Evolutionary conservation across 2,888 invertebrate genomes (phyloP).

Genomic region (Dicranocentrus wangi): DNA sequence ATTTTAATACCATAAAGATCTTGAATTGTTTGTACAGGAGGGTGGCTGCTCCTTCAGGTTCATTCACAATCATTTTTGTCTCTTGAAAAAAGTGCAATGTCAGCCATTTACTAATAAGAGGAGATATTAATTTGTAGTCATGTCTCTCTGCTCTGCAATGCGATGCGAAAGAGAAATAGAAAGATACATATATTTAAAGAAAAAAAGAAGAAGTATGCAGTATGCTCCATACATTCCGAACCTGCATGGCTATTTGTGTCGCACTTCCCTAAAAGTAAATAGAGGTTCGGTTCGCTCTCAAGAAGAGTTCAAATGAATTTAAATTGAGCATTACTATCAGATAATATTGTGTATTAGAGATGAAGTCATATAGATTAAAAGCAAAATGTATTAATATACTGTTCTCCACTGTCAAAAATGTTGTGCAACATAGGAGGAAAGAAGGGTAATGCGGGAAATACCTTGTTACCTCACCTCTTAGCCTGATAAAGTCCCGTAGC

Average conservation of each 20-base stretch:
- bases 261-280: constrained; percentile 23
- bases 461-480: neutral
- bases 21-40: constrained; percentile 40
- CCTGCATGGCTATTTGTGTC: neutral
- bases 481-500: constrained; percentile 48
- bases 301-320: no score
- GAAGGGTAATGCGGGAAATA: constrained; percentile 11
- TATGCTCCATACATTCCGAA: neutral
- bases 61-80: constrained; percentile 30
- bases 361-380: constrained; percentile 1
- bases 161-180: neutral
- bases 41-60: constrained; percentile 34
- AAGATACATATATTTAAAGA: constrained; percentile 8
- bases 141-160: constrained; percentile 2
- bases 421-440: constrained; percentile 3
- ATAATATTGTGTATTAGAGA: no score
- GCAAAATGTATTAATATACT: constrained; percentile 6
- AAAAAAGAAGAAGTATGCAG: no score
- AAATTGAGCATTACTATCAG: no score
- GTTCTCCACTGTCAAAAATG: constrained; percentile 4
- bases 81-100: constrained; percentile 27
- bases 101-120: constrained; percentile 25
- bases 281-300: no score
- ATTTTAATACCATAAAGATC: constrained; percentile 25
- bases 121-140: constrained; percentile 33